phyloP scores from a whole-genome alignment of 2,797 vertebrate genomes.

The Hapalemur alaotrensis region DNA sequence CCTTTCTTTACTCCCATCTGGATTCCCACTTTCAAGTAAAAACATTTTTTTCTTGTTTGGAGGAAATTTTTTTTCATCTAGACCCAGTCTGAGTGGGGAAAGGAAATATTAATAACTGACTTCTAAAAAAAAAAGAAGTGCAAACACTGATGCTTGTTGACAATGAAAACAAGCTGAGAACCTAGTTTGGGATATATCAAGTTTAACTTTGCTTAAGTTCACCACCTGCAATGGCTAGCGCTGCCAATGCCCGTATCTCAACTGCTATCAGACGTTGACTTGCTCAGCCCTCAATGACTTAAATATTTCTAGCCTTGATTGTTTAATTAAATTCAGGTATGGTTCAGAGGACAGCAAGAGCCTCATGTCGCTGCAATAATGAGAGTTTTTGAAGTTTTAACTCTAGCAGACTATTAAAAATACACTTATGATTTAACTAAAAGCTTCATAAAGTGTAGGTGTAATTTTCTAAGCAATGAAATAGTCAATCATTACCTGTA shows the following conservation, averaged over 20 bases:
- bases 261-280: background rate
- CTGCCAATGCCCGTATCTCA: background rate
- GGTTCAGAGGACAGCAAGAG: constrained; percentile 65
- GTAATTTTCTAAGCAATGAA: constrained; percentile 63
- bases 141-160: background rate
- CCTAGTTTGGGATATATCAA: accelerated
- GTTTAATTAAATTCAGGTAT: constrained; percentile 72
- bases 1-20: background rate
- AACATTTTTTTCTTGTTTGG: background rate
- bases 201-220: background rate
- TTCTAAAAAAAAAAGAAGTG: background rate
- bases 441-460: constrained; percentile 35
- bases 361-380: constrained; percentile 41
- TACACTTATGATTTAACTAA: constrained; percentile 37
- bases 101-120: background rate
- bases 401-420: constrained; percentile 59
- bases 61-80: background rate
- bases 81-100: background rate
- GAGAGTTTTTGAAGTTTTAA: constrained; percentile 67
- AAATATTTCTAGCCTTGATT: constrained; percentile 36
- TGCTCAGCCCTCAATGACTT: background rate
- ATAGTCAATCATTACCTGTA: constrained; percentile 67
- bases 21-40: background rate
- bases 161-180: background rate
- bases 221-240: accelerated